These are phyloP conservation scores for Lepidocolaptes lacrymiger DNA, from an alignment of 2,797 vertebrate genomes.

Conservation along the genomic window DNA sequence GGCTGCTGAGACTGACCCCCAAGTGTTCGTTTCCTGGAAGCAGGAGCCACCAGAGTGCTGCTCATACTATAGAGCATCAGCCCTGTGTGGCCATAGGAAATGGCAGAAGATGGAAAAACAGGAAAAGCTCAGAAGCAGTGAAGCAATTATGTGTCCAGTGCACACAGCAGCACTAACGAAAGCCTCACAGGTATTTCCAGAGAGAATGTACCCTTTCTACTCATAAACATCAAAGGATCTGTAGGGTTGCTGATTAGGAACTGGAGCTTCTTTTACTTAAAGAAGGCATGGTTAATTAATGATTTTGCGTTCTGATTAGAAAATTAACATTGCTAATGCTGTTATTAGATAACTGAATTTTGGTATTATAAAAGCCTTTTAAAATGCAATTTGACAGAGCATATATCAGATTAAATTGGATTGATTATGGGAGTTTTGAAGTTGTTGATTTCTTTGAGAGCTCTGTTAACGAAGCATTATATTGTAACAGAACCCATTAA, in stretches of 20 bases:
- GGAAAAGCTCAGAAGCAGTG: not conserved
- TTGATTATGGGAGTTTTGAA: conserved; percentile 64
- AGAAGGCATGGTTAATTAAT: conserved; percentile 60
- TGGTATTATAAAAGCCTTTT: conserved; percentile 56
- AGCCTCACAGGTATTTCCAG: conserved; percentile 45
- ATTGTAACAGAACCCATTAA: conserved; percentile 49
- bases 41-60: fast-evolving
- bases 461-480: conserved; percentile 59
- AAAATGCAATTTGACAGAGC: conserved; percentile 61
- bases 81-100: not conserved
- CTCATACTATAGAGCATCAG: fast-evolving
- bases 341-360: conserved; percentile 63
- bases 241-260: conserved; percentile 20
- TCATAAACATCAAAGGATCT: conserved; percentile 43
- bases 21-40: not conserved
- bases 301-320: conserved; percentile 63
- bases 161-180: not conserved
- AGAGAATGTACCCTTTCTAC: conserved; percentile 13
- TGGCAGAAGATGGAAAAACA: fast-evolving
- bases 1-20: not conserved
- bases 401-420: conserved; percentile 62
- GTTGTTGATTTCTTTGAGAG: conserved; percentile 67
- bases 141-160: not conserved
- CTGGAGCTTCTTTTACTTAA: conserved; percentile 47
- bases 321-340: conserved; percentile 64